Base-by-base conservation (phyloP, 2,888 invertebrate species). In the Heliconius cydno region DNA sequence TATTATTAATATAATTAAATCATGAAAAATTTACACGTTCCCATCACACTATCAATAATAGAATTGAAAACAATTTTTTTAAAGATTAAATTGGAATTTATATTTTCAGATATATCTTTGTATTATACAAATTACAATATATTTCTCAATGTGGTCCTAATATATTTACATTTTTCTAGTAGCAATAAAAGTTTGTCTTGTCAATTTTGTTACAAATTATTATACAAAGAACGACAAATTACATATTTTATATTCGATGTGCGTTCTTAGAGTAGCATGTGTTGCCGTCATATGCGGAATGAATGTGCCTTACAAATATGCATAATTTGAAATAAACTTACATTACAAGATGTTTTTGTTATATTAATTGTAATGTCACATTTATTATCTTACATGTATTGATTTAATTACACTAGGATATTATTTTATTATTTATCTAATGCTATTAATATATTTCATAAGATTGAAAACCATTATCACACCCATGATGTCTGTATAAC, bases 391-490 rank as follows among this genome's bases (percentile, higher is more conserved):
- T 41, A n/a, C 25, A 41, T 22, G 52, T 67, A 74, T 73, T 28
- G 60, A 22, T n/a, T 75, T 38, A 52, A 63, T 76, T 72, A 19
- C 9, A 22, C 65, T 68, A 76, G 46, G 7, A 19, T 46, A 66
- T 71, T 25, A 68, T 63, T 67, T 46, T 46, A 12, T 94, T 88
- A 28, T 38, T 91, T 94, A 94, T 88, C 94, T 94, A 86, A 95
- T 92, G 84, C 95, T 96, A 86, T 95, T 94, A 80, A 96, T 94
- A 86, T 96, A 96, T 89, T 96, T 96, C 94, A 96, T 95, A 63
- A 96, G 94, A 86, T 96, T 96, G 85, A 96, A 96, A 73, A 96
- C 96, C 71, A 96, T 94, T 84, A 96, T 96, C 79, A 96, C 95
- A 41, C 95, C 96, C 95, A 96, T 96, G 76, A 96, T 95, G 87